Evolutionary conservation across 2,797 vertebrate species (phyloP).

Genomic region (Perdix hodgsoniae): DNA sequence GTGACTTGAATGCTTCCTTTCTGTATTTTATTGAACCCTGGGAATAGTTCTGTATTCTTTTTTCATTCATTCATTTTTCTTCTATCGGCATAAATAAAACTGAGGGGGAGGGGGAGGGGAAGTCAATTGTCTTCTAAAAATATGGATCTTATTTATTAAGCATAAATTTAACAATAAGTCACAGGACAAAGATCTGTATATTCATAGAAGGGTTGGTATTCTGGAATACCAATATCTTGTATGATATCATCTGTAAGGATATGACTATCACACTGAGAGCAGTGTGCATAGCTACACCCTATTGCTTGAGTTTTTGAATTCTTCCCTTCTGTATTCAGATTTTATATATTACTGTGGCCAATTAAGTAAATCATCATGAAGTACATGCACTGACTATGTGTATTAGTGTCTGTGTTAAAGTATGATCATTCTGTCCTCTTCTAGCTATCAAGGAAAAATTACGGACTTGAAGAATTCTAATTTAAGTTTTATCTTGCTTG

Average conservation of each 20-base stretch:
- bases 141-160: neutral
- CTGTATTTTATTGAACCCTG: neutral
- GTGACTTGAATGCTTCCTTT: conserved; percentile 49
- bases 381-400: neutral
- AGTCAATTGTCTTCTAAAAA: neutral
- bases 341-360: neutral
- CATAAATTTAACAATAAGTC: neutral
- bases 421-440: conserved; percentile 5
- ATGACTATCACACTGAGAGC: neutral
- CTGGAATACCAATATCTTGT: too few relatives aligned
- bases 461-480: neutral
- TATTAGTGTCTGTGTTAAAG: neutral
- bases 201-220: neutral
- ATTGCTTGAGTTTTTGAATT: neutral
- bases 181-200: neutral
- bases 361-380: conserved; percentile 1
- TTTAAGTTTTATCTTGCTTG: conserved; percentile 25
- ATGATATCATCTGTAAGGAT: neutral
- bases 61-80: conserved; percentile 30
- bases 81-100: conserved; percentile 3
- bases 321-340: neutral
- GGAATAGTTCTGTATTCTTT: conserved; percentile 16
- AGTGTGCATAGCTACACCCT: neutral
- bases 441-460: neutral
- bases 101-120: neutral